Evolutionary conservation across 1,140 invertebrate species (phyloP), one percentile per base, ranked within the genome.

Genomic region (Hermetia illucens): DNA sequence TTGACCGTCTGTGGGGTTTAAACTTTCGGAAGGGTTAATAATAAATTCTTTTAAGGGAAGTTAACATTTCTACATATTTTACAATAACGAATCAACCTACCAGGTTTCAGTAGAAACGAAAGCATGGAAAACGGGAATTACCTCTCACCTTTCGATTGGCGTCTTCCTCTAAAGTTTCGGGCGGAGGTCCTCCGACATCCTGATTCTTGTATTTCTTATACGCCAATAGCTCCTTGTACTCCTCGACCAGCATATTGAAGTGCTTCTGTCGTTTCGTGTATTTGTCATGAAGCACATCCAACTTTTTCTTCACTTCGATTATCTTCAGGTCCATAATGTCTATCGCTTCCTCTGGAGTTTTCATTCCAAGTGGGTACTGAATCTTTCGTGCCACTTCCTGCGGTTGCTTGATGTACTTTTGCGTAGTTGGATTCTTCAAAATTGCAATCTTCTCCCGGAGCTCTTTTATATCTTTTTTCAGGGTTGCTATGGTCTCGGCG

Each of bases 381-480:
- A 52, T 47, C 33, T 56, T 59, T 21, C 56, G 53, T 34, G 55
- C 55, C 32, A 55, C 53, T n/a, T 35, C 37, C 13, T 34, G 32
- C 13, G 30, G 31, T 8, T 25, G 20, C 25, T 55, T 55, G 21
- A 55, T 46, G 10, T 55, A 43, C 0, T 52, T 49, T 0, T 53
- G 50, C 20, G 57, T 50, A 1, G 53, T 35, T 5, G 53, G 56
- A 56, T 61, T 57, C 0, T 50, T 49, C 12, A 58, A 21, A 0
- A 48, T 69, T 37, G 72, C 66, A 38, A 79, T 68, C 48, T 72
- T 65, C 1, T 62, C 37, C 15, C 74, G 66, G 34, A 81, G 46
- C 36, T 74, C 61, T 45, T 73, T 75, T 12, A 84, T 72, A 46
- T 81, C 75, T 45, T 75, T 80, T 51, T 84, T 85, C n/a, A 86